Base-by-base conservation (phyloP, 2,888 invertebrate species). In the Chrysomela aeneicollis region DNA sequence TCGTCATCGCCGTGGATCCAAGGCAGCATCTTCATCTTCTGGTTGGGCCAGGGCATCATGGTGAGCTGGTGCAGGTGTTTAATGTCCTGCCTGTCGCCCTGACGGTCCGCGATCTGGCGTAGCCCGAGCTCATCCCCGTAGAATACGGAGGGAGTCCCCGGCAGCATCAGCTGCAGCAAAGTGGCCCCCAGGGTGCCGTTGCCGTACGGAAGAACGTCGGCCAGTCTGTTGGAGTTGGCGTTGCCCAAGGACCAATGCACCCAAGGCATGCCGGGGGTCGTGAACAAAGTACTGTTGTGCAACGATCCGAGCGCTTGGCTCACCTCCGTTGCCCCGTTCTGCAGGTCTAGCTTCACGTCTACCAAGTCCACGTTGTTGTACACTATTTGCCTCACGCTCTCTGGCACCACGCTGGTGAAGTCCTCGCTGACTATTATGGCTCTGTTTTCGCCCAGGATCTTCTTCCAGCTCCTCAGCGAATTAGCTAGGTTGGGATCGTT, bases 61-160 rank as follows among this genome's bases (percentile, higher is more conserved):
- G 87, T 85, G 57, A 92, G 82, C 77, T 92, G 91, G 72, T 90
- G 89, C 12, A 90, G 80, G 76, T 90, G 87, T 71, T 85, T 84
- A 37, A 87, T 84, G 74, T 88, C 87, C 67, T 85, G 84, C 63
- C 86, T 85, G 75, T 89, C 88, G 59, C 84, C 84, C 71, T 87
- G 84, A 4, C 86, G 82, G 73, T 88, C 87, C 47, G 84, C 77
- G 1, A 87, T 78, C 70, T 90, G 87, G 52, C 86, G 84, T 71
- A 94, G 83, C 1, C 91, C 91, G 67, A 96, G 89, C 85, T 97
- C 96, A 81, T 97, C 95, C 0, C 96, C 96, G 81, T 97, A 97
- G 82, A 95, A 94, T 73, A 95, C 89, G 72, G 89, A 92, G 0
- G 94, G 89, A 0, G 95, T 93, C 2, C 92, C 97, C 0, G 96